Evolutionary conservation across 1,140 invertebrate genomes (phyloP).

Genomic region (Acromyrmex charruanus): DNA sequence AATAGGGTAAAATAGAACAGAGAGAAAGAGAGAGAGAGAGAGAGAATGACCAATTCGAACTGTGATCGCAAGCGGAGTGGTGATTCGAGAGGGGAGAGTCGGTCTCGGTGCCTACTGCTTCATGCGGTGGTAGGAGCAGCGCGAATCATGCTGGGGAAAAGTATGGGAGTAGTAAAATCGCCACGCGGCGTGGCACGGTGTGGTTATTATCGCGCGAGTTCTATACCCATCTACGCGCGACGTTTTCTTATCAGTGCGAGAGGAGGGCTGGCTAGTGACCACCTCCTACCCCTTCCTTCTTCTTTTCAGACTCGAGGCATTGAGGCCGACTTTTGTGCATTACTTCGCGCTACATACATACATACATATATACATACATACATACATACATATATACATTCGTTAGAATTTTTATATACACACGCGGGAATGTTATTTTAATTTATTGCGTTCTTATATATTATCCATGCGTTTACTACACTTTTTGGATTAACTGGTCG

Average conservation of each 20-base stretch:
- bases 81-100: constrained; percentile 63
- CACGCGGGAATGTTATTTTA: constrained; percentile 31
- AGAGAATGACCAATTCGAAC: constrained; percentile 1
- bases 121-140: constrained; percentile 66
- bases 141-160: constrained; percentile 73
- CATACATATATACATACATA: not conserved
- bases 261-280: constrained; percentile 37
- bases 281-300: constrained; percentile 41
- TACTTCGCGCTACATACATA: not conserved
- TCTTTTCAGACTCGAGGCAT: not conserved
- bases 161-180: constrained; percentile 50
- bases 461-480: not conserved
- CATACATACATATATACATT: not conserved
- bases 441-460: not conserved
- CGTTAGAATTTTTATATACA: constrained; percentile 25
- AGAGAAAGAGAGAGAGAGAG: not conserved
- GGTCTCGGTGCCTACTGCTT: constrained; percentile 46
- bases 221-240: constrained; percentile 28
- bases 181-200: constrained; percentile 15
- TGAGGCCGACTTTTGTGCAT: constrained; percentile 15
- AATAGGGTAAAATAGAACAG: no score
- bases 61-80: constrained; percentile 14
- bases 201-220: constrained; percentile 47
- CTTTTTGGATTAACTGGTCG: not conserved
- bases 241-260: constrained; percentile 57